phyloP scores from a whole-genome alignment of 2,113 vertebrate species.

The Alouatta palliata region DNA sequence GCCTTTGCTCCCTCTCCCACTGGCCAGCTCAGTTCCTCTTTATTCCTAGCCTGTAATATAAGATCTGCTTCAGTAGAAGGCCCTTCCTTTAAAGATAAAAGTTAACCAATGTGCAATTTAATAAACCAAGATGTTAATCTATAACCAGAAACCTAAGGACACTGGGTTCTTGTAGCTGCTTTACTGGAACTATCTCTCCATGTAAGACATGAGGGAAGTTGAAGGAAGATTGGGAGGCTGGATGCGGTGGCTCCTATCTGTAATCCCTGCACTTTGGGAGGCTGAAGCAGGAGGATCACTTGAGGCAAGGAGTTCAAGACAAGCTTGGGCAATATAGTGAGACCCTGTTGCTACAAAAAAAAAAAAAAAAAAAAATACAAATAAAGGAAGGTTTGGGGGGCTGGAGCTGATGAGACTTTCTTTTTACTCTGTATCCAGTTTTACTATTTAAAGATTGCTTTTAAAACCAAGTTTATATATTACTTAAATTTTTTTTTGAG shows the following conservation, averaged over 20 bases:
- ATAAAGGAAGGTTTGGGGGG: too few species aligned
- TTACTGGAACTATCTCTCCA: neutral
- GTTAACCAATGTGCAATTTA: neutral
- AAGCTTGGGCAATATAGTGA: too few species aligned
- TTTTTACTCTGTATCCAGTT: constrained; percentile 9
- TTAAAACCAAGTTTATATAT: neutral
- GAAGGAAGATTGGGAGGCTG: neutral
- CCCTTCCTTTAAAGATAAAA: neutral
- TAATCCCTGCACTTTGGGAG: too few species aligned
- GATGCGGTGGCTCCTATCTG: too few species aligned
- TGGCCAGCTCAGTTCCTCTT: neutral
- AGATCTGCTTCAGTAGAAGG: neutral
- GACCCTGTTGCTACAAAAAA: too few species aligned
- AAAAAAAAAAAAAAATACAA: too few species aligned
- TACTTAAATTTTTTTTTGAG: neutral
- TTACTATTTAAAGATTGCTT: neutral
- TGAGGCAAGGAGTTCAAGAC: too few species aligned
- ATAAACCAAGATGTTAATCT: neutral
- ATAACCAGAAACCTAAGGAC: constrained; percentile 29
- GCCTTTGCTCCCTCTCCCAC: neutral
- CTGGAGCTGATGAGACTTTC: neutral
- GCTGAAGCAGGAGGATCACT: too few species aligned
- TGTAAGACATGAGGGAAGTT: neutral
- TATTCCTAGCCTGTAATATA: neutral
- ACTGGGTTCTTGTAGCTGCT: neutral